A percentile compares a stretch with the other conserved stretches of the same genome.
These are phyloP conservation scores for Dioctria linearis DNA, from an alignment of 2,888 invertebrate species.

Conservation along the genomic window DNA sequence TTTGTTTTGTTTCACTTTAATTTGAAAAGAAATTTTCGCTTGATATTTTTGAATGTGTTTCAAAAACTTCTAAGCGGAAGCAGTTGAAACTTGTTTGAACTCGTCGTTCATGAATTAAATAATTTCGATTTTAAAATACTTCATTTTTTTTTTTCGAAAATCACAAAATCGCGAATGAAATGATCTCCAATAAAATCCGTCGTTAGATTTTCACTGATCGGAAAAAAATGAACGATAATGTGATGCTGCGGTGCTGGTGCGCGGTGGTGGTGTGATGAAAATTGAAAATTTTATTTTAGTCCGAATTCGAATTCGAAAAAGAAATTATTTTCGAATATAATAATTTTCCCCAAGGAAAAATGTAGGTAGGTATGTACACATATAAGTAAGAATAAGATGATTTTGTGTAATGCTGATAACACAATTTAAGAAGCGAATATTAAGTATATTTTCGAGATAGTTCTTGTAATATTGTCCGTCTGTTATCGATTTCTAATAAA, in stretches of 20 bases:
- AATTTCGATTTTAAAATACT: conserved; percentile 1
- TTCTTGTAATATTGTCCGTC: not conserved
- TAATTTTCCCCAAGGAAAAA: conserved; percentile 45
- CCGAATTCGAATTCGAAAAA: not conserved
- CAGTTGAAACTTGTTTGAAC: not conserved
- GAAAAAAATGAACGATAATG: not conserved
- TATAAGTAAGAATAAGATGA: too few species aligned
- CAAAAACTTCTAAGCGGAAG: too few species aligned
- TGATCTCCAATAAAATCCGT: not conserved
- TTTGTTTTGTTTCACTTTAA: not conserved
- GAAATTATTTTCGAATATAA: conserved; percentile 37
- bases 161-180: not conserved
- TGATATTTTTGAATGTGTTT: not conserved
- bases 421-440: too few species aligned
- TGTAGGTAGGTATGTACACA: too few species aligned
- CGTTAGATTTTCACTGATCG: conserved; percentile 3
- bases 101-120: not conserved
- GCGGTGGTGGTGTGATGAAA: not conserved
- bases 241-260: too few species aligned
- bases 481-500: conserved; percentile 2
- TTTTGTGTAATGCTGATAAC: too few species aligned
- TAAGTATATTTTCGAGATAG: too few species aligned
- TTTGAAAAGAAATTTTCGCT: not conserved
- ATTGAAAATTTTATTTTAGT: conserved; percentile 44
- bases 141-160: conserved; percentile 1